A percentile compares a stretch with the other conserved stretches of the same genome.
phyloP scores from a whole-genome alignment of 2,113 vertebrate species.

The Saccopteryx bilineata region DNA sequence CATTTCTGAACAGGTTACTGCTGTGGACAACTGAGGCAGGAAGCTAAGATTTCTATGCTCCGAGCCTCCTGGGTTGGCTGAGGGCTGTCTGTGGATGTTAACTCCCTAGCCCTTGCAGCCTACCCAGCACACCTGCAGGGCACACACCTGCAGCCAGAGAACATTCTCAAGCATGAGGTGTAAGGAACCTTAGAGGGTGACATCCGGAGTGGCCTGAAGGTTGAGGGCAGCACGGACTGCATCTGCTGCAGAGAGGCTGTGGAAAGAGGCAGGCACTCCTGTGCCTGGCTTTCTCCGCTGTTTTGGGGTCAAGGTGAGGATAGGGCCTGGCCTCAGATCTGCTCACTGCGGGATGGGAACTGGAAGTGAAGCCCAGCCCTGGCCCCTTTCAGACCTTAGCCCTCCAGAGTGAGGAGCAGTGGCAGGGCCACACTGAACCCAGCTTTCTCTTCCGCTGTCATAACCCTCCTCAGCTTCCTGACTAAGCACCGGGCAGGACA shows the following conservation, averaged over 20 bases:
- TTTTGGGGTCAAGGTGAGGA: neutral
- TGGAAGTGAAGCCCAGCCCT: neutral
- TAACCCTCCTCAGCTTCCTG: conserved; percentile 10
- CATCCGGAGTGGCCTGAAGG: neutral
- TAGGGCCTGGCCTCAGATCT: neutral
- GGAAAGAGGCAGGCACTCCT: neutral
- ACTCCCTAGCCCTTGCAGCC: neutral
- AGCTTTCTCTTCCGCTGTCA: neutral
- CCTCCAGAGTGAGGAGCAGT: neutral
- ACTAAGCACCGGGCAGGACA: neutral
- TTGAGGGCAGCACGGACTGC: accelerated
- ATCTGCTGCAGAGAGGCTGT: neutral
- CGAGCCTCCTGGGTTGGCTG: neutral
- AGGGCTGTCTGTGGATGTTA: neutral
- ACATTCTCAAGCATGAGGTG: neutral
- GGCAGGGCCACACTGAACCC: accelerated
- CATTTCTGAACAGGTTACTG: neutral
- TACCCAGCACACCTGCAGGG: neutral
- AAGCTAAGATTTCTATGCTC: neutral
- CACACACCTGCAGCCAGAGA: neutral
- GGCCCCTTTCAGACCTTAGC: neutral
- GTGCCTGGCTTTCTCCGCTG: neutral
- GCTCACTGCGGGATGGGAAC: neutral
- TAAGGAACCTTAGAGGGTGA: neutral
- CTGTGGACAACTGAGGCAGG: neutral